These are phyloP conservation scores for Dendrocincla tyrannina DNA, from an alignment of 2,797 vertebrate genomes.

Conservation along the genomic window DNA sequence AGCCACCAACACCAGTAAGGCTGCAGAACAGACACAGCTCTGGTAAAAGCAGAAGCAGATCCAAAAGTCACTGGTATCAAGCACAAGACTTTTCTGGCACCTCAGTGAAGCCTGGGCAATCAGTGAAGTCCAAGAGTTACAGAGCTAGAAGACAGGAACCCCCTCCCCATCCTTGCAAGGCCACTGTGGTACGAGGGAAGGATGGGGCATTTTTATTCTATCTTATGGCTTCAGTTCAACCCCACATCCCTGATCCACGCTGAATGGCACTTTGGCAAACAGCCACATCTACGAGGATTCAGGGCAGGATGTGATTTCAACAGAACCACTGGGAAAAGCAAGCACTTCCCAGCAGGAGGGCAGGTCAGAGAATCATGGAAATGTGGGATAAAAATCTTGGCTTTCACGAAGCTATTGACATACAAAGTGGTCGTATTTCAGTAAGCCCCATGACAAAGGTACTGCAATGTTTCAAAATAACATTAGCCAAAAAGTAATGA, in stretches of 20 bases:
- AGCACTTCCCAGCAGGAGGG: neutral
- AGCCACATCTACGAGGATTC: neutral
- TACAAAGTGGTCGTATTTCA: neutral
- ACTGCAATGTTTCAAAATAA: neutral
- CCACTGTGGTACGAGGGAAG: neutral
- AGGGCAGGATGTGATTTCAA: conserved; percentile 22
- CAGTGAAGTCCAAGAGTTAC: neutral
- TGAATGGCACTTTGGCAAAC: neutral
- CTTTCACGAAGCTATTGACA: neutral
- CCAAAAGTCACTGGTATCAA: neutral
- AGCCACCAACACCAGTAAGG: neutral
- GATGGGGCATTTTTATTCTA: neutral
- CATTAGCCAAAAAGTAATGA: neutral
- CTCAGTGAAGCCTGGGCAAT: neutral
- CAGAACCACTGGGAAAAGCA: neutral
- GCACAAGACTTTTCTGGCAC: neutral
- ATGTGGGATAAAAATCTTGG: conserved; percentile 2
- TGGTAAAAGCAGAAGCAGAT: neutral
- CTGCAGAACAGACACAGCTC: neutral
- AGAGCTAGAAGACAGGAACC: neutral
- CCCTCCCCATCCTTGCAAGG: neutral
- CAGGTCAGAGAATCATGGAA: conserved; percentile 2
- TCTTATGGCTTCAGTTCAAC: neutral
- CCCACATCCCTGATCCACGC: neutral
- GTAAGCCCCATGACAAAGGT: neutral